phyloP scores from a whole-genome alignment of 2,888 invertebrate species.

The Drosophila demipolita region DNA sequence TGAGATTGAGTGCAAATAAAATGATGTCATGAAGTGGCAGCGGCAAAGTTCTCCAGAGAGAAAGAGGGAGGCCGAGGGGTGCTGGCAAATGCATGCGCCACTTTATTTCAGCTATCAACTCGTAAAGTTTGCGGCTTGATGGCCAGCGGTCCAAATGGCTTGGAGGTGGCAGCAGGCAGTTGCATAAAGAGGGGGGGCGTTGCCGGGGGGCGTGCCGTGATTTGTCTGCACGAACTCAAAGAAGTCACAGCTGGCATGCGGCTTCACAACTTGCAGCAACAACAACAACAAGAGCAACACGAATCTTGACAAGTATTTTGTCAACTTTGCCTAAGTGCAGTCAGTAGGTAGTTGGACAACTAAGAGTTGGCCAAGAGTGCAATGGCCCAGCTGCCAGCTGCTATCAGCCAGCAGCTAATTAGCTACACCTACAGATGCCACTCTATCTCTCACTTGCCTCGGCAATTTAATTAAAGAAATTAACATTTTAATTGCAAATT shows the following conservation, averaged over 20 bases:
- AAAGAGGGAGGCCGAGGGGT: not conserved
- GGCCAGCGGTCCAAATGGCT: slow-evolving; percentile 35
- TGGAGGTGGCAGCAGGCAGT: slow-evolving; percentile 22
- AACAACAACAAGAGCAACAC: slow-evolving; percentile 35
- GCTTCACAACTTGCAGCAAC: slow-evolving; percentile 62
- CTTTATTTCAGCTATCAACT: slow-evolving; percentile 78
- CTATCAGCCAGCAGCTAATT: slow-evolving; percentile 51
- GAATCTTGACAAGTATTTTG: slow-evolving; percentile 76
- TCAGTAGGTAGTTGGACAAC: slow-evolving; percentile 12
- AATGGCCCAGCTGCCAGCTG: slow-evolving; percentile 20
- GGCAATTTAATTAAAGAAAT: slow-evolving; percentile 81
- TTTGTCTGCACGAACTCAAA: slow-evolving; percentile 63
- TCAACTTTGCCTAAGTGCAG: slow-evolving; percentile 66
- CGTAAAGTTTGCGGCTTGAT: slow-evolving; percentile 77
- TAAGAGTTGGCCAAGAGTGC: slow-evolving; percentile 43
- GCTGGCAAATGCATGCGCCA: slow-evolving; percentile 66
- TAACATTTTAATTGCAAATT: slow-evolving; percentile 82
- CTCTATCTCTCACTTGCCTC: slow-evolving; percentile 19
- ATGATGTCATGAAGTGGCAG: slow-evolving; percentile 78
- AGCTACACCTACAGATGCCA: slow-evolving; percentile 58
- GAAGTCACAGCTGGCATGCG: slow-evolving; percentile 55
- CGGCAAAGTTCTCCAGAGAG: slow-evolving; percentile 17
- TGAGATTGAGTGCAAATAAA: slow-evolving; percentile 81
- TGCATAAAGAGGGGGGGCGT: slow-evolving; percentile 15
- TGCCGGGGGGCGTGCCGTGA: slow-evolving; percentile 29